Base-by-base conservation (phyloP, 2,797 vertebrate species). In the Schizothorax lantsangensis region DNA sequence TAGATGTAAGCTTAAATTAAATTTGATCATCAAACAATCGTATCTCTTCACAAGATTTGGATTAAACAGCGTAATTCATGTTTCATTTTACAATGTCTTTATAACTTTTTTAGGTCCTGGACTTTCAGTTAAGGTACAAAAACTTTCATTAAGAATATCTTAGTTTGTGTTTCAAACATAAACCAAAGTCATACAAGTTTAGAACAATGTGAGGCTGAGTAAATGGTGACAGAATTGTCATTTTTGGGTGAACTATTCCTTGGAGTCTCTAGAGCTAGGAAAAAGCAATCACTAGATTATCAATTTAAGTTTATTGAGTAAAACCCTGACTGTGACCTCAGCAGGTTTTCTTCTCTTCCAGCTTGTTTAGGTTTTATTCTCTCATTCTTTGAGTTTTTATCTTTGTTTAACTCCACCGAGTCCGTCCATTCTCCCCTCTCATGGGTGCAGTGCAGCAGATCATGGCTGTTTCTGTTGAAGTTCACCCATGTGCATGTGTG, bases 401-500 rank as follows among this genome's bases (percentile, higher is more conserved):
- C 26, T 49, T 78, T 59, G 66, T 71, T 87, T 77, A 49, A 49
- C 54, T 64, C 19, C 83, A 45, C 8, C 11, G 6, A 40, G 62
- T 77, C 68, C 33, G 54, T 7, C 23, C 23, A 26, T 72, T 68
- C 14, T 77, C 84, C 19, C 64, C 26, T 83, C 80, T 78, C 74
- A 33, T 59, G 73, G 59, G 52, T 59, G 73, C 26, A 79, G 64
- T 33, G 66, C 38, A 87, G 64, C 75, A 54, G 38, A 83, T 73
- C 38, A 33, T 69, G 74, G 74, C 77, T 75, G 40, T 30, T 71
- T 49, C 54, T 80, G 64, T 8, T 84, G 69, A 78, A 74, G 23
- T 74, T 52, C 40, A 83, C 36, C 79, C 79, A 49, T 82, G 85
- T 73, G 85, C 15, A 78, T 38, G 30, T 57, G 30, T 57, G 59